Percentiles rank a stretch among this genome's conserved stretches.
Conservation (phyloP, 2,797 vertebrate genomes). For the Poliocrania exsul region DNA sequence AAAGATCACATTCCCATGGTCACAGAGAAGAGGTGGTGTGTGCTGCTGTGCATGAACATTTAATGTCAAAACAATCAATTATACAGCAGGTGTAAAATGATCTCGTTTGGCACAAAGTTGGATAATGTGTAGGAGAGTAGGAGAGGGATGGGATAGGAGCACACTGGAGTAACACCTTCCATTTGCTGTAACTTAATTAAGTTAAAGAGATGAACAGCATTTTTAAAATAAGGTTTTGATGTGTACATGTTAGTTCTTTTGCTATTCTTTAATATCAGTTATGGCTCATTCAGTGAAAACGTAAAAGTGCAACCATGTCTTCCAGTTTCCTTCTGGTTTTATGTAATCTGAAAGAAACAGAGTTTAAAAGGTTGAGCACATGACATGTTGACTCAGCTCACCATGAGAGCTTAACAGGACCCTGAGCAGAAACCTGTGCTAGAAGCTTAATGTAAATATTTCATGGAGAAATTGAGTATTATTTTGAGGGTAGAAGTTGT, state of each 20-base stretch:
- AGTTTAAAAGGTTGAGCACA: not conserved
- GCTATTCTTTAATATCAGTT: not conserved
- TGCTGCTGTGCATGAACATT: conserved; percentile 8
- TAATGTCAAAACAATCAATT: conserved; percentile 44
- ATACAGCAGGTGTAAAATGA: conserved; percentile 22
- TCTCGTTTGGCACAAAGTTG: conserved; percentile 19
- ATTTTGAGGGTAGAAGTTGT: conserved; percentile 17
- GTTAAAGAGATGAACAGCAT: not conserved
- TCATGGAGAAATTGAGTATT: conserved; percentile 18
- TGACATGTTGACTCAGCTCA: conserved; percentile 14
- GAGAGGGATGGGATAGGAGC: not conserved
- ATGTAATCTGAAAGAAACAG: not conserved
- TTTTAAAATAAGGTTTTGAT: not conserved
- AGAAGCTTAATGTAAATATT: conserved; percentile 41
- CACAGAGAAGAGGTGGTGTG: not conserved
- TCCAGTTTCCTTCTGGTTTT: not conserved
- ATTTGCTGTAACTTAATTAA: not conserved
- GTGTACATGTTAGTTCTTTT: not conserved
- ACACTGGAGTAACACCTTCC: not conserved
- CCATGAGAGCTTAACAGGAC: not conserved
- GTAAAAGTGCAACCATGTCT: not conserved
- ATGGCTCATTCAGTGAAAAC: not conserved
- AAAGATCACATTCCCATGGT: not conserved
- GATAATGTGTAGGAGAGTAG: not conserved
- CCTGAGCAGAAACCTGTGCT: conserved; percentile 8